phyloP scores from a whole-genome alignment of 2,797 vertebrate genomes.

The Smutsia temminckii region DNA sequence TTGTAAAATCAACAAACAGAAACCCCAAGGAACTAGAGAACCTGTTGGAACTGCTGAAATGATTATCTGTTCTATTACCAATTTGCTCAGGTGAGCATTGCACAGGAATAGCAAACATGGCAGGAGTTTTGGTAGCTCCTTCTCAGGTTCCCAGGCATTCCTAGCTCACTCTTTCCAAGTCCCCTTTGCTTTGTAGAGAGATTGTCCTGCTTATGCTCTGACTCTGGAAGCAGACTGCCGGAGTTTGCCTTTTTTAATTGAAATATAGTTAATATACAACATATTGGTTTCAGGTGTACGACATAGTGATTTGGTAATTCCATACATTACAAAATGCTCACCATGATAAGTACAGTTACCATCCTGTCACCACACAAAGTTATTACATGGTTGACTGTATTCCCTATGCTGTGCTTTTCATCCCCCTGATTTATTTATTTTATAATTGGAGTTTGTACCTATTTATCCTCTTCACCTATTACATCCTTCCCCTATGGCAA shows the following conservation, averaged over 20 bases:
- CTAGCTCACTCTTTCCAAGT: neutral
- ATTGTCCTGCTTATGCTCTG: neutral
- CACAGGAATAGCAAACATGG: neutral
- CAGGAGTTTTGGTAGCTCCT: neutral
- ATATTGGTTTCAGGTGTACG: no score
- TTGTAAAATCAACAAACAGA: constrained; percentile 47
- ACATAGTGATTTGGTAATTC: no score
- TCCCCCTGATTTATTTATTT: no score
- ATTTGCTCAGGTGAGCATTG: neutral
- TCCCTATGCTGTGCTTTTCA: no score
- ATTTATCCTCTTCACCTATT: no score
- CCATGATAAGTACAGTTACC: no score
- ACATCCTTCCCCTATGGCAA: no score
- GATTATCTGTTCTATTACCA: neutral
- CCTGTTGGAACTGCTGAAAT: neutral
- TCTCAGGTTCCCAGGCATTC: neutral
- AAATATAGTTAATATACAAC: no score
- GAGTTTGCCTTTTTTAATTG: neutral
- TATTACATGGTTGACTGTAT: no score
- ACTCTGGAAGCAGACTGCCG: neutral
- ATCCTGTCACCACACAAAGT: no score
- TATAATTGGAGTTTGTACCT: no score
- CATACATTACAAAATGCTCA: no score
- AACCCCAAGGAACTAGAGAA: constrained; percentile 5
- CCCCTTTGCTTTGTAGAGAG: neutral